These are phyloP conservation scores for Cyphomyrus discorhynchus DNA, from an alignment of 2,113 vertebrate genomes.

Conservation along the genomic window DNA sequence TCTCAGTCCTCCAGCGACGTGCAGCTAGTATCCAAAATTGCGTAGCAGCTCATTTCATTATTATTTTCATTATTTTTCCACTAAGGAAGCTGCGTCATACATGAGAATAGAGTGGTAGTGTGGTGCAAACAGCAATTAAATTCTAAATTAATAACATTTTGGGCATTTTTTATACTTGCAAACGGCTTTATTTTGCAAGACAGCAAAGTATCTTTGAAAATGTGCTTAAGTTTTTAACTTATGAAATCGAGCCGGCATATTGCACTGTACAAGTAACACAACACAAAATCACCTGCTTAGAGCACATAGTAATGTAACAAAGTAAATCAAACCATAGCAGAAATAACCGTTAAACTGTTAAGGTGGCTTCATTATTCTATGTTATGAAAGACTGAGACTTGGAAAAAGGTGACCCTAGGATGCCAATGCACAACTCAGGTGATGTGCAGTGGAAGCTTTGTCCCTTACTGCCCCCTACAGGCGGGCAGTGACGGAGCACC, in stretches of 20 bases:
- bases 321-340: background rate
- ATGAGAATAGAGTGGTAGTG: background rate
- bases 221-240: background rate
- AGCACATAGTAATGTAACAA: background rate
- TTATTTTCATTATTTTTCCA: background rate
- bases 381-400: background rate
- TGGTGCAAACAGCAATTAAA: background rate
- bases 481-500: conserved; percentile 68
- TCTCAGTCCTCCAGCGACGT: background rate
- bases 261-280: background rate
- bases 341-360: background rate
- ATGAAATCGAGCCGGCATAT: background rate
- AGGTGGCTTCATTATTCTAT: background rate
- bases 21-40: background rate
- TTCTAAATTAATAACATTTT: background rate
- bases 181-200: background rate
- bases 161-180: background rate
- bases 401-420: background rate
- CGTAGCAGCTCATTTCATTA: background rate
- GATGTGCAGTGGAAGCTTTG: background rate
- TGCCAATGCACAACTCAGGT: background rate
- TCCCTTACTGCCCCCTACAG: conserved; percentile 40
- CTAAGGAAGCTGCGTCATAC: background rate
- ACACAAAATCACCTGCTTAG: background rate
- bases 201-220: background rate